Base-by-base conservation (phyloP, 1,140 invertebrate species). In the Drosophila chauvacae region DNA sequence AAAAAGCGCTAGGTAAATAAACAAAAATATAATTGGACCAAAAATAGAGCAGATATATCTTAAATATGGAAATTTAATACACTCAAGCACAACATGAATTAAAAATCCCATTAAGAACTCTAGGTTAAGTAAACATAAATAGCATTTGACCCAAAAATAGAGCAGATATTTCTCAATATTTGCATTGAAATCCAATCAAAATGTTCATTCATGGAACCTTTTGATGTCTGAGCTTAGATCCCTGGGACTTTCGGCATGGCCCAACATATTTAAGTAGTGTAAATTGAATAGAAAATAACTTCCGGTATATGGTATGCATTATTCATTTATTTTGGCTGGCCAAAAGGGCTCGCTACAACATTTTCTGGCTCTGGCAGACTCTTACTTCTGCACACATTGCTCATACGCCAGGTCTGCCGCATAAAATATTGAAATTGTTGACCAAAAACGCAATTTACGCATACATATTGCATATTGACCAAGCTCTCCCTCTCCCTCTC, bases 381-480 rank as follows among this genome's bases (percentile, higher is more conserved):
- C 48, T 14, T 18, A n/a, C 44, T 18, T 2, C 41, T 13, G 45
- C 14, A 37, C n/a, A 45, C 30, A 57, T 75, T 75, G 71, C 72
- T 74, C 72, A 75, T 75, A 75, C 72, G 72, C 71, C 72, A 55
- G 47, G 37, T 65, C 10, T 39, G 60, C 44, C 58, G 65, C 64
- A 78, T 77, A 70, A 78, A 78, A 78, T 77, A 78, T 77, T 78
- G 57, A 70, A 70, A 75, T 63, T 75, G 51, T 75, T 74, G 57
- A 75, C 69, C 70, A 42, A 74, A 62, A 75, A 75, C 59, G 48
- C 72, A 75, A 75, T 75, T 75, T 75, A 74, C 72, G 60, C 59
- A 75, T 64, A 61, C 69, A 74, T 75, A 56, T 75, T 55, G 59
- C 69, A 75, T 55, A 63, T 63, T 75, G 53, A 50, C 51, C 44